Evolutionary conservation across 2,888 invertebrate genomes (phyloP), one percentile per base, ranked within the genome.

Genomic region (Alloplasta piceator): DNA sequence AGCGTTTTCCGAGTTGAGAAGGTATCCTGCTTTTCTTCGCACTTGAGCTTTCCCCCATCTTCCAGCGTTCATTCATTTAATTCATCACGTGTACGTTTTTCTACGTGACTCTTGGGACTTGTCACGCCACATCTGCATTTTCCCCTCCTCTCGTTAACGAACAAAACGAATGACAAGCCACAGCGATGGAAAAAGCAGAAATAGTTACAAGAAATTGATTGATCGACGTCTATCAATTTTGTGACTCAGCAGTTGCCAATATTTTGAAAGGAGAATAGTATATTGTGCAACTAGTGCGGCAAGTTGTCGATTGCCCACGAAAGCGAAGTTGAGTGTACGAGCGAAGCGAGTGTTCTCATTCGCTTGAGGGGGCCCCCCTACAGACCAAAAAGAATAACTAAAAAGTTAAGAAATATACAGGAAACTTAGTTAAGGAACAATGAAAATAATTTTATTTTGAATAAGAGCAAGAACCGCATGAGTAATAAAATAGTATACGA

Each of bases 81-180:
- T 68, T 78, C 56, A 48, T 38, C 55, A 39, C 60, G 55, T 55
- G 46, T 38, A 52, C 26, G 39, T 39, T 73, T 73, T 73, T 55
- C 0, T 50, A 75, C 38, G 55, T 68, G 43, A 55, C 52, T 16
- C 48, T 50, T 14, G 5, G n/a, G 43, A 55, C 52, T 16, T 39
- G 60, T 14, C 3, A 6, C 41, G 39, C 9, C 41, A n/a, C 12
- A 56, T 64, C 46, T 9, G 9, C 43, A 12, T 39, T 60, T 64
- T 61, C n/a, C 38, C 55, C 48, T 41, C 38, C 38, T n/a, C 50
- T 6, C 38, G 46, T 46, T 58, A 70, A 50, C 16, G 16, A 36
- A 38, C 48, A 48, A 48, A 46, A 14, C 26, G 52, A 14, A 5
- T 14, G 14, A 52, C 52, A n/a, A 58, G 38, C 38, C 26, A 12